Conservation (phyloP, 2,888 invertebrate genomes). For the Microdon myrmicae region DNA sequence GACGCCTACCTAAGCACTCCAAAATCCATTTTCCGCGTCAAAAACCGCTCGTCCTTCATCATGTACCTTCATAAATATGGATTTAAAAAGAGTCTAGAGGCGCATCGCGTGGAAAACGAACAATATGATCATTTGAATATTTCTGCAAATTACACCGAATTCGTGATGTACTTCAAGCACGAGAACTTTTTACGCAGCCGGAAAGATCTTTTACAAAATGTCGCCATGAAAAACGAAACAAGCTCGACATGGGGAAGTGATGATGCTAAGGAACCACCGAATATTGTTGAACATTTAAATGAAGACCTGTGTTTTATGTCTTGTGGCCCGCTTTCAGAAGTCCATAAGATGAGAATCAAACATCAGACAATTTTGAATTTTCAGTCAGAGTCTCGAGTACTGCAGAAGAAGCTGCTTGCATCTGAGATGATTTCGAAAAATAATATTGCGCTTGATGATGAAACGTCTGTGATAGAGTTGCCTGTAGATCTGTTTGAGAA, state of each 20-base stretch:
- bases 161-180: slow-evolving; percentile 54
- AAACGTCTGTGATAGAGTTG: slow-evolving; percentile 55
- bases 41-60: slow-evolving; percentile 55
- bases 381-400: slow-evolving; percentile 50
- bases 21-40: slow-evolving; percentile 55
- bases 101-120: slow-evolving; percentile 49
- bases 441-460: slow-evolving; percentile 22
- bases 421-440: slow-evolving; percentile 37
- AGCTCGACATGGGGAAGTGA: not conserved
- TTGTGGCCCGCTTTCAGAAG: slow-evolving; percentile 53
- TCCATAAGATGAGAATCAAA: slow-evolving; percentile 53
- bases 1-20: slow-evolving; percentile 55
- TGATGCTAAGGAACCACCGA: not conserved
- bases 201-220: slow-evolving; percentile 54
- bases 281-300: slow-evolving; percentile 40
- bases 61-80: slow-evolving; percentile 52
- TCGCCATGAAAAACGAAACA: slow-evolving; percentile 6
- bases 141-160: slow-evolving; percentile 31
- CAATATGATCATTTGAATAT: not conserved
- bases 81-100: slow-evolving; percentile 51
- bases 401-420: slow-evolving; percentile 52
- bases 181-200: slow-evolving; percentile 56
- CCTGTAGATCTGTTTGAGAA: slow-evolving; percentile 56
- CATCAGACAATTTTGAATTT: slow-evolving; percentile 55
- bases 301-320: slow-evolving; percentile 55